Percentiles rank a stretch among this genome's conserved stretches.
These are phyloP conservation scores for Eurystomus gularis DNA, from an alignment of 2,113 vertebrate genomes.

Conservation along the genomic window DNA sequence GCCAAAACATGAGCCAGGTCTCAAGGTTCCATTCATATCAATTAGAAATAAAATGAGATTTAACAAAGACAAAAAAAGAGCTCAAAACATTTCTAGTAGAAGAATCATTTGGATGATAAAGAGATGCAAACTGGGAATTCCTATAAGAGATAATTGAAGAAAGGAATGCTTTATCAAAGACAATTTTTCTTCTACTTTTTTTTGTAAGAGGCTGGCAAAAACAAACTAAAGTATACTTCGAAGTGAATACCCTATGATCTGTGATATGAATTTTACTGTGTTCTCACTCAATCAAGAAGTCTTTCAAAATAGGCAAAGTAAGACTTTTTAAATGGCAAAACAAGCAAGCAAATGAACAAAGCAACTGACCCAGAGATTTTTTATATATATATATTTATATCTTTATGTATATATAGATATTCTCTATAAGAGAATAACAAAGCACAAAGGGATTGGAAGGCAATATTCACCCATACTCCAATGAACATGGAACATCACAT, in stretches of 20 bases:
- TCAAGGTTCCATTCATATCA: conserved; percentile 5
- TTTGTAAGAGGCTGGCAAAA: background rate
- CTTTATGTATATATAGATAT: too few species aligned
- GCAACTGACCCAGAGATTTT: background rate
- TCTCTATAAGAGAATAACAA: background rate
- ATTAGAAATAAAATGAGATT: background rate
- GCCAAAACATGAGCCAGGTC: background rate
- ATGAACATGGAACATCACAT: background rate
- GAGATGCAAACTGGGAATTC: conserved; percentile 12
- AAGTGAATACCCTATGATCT: background rate
- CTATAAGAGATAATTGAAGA: conserved; percentile 3
- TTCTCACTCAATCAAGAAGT: background rate
- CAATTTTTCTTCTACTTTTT: background rate
- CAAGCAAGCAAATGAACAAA: background rate
- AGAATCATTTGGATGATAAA: conserved; percentile 8
- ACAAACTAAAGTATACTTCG: background rate
- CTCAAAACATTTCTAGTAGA: conserved; percentile 3
- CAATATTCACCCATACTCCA: background rate
- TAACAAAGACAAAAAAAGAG: conserved; percentile 1
- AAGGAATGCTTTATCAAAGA: conserved; percentile 15
- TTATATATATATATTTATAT: too few species aligned
- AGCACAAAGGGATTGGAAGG: background rate
- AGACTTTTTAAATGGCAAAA: background rate
- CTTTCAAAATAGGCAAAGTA: background rate
- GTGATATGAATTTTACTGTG: background rate